Percentiles rank a stretch among this genome's conserved stretches.
Conservation (phyloP, 2,888 invertebrate genomes). For the Teleiodes luculella region DNA sequence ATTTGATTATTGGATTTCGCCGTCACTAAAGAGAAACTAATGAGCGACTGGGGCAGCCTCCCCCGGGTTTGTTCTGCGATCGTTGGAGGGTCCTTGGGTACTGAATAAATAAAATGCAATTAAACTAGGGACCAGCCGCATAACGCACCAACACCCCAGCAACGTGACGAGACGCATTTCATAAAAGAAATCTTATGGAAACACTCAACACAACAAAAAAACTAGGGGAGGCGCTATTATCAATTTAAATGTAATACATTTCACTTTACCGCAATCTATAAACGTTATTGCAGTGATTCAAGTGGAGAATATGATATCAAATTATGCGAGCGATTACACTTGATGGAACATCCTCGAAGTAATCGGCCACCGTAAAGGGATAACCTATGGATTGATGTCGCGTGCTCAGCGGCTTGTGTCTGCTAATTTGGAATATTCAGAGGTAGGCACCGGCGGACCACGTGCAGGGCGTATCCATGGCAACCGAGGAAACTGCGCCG, state of each 20-base stretch:
- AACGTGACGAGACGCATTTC: slow-evolving; percentile 33
- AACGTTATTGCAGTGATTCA: slow-evolving; percentile 22
- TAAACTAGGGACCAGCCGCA: slow-evolving; percentile 47
- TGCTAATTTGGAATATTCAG: slow-evolving; percentile 57
- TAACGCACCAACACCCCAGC: slow-evolving; percentile 32
- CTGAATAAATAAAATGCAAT: slow-evolving; percentile 76
- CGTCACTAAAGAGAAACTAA: slow-evolving; percentile 47
- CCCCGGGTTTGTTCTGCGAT: slow-evolving; percentile 39
- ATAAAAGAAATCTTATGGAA: slow-evolving; percentile 45
- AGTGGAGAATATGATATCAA: slow-evolving; percentile 31
- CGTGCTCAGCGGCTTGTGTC: slow-evolving; percentile 35
- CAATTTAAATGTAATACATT: slow-evolving; percentile 43
- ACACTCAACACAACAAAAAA: slow-evolving; percentile 34
- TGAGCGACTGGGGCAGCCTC: slow-evolving; percentile 46
- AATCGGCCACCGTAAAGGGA: slow-evolving; percentile 46
- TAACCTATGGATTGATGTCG: slow-evolving; percentile 46
- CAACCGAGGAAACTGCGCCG: slow-evolving; percentile 70
- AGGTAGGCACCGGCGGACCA: slow-evolving; percentile 47
- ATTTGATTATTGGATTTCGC: slow-evolving; percentile 39
- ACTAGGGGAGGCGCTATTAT: slow-evolving; percentile 40
- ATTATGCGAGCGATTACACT: slow-evolving; percentile 47
- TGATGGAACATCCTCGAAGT: slow-evolving; percentile 40
- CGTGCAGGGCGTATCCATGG: slow-evolving; percentile 70
- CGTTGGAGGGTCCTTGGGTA: slow-evolving; percentile 48
- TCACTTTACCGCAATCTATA: slow-evolving; percentile 22